A percentile compares a stretch with the other conserved stretches of the same genome.
These are phyloP conservation scores for Platichthys stellatus DNA, from an alignment of 2,113 vertebrate species.

Conservation along the genomic window DNA sequence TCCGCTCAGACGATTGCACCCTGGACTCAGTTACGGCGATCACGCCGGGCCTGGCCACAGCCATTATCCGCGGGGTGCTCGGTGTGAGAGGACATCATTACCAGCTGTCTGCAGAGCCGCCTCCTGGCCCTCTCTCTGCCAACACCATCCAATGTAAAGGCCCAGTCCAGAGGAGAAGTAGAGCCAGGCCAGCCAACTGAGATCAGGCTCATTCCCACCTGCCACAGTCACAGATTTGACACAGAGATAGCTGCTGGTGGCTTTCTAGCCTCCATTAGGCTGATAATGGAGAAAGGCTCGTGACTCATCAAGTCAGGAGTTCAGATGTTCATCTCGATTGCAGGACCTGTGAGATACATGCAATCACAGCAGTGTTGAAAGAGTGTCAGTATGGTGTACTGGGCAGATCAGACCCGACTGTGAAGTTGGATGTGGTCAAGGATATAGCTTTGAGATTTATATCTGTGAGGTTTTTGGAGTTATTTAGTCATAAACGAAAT, in stretches of 20 bases:
- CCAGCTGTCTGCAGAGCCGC: constrained; percentile 66
- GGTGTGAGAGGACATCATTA: constrained; percentile 77
- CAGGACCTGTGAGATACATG: constrained; percentile 40
- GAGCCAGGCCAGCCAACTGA: constrained; percentile 50
- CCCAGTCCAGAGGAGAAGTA: constrained; percentile 44
- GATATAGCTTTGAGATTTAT: too few relatives aligned
- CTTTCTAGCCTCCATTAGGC: constrained; percentile 42
- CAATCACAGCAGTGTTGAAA: constrained; percentile 34
- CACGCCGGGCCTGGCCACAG: constrained; percentile 36
- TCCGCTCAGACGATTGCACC: constrained; percentile 45
- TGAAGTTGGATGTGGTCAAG: background rate
- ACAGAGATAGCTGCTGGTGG: constrained; percentile 58
- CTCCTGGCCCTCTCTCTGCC: constrained; percentile 57
- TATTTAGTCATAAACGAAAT: too few relatives aligned
- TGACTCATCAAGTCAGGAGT: constrained; percentile 56
- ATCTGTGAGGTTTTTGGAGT: too few relatives aligned
- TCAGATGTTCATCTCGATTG: constrained; percentile 45
- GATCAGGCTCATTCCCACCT: constrained; percentile 82
- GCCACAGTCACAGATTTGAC: constrained; percentile 77
- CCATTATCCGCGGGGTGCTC: constrained; percentile 66
- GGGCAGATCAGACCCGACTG: background rate
- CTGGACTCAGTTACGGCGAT: constrained; percentile 39
- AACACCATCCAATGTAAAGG: constrained; percentile 59
- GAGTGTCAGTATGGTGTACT: background rate
- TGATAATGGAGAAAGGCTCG: constrained; percentile 66